phyloP scores from a whole-genome alignment of 2,113 vertebrate genomes.

The Petromus typicus region DNA sequence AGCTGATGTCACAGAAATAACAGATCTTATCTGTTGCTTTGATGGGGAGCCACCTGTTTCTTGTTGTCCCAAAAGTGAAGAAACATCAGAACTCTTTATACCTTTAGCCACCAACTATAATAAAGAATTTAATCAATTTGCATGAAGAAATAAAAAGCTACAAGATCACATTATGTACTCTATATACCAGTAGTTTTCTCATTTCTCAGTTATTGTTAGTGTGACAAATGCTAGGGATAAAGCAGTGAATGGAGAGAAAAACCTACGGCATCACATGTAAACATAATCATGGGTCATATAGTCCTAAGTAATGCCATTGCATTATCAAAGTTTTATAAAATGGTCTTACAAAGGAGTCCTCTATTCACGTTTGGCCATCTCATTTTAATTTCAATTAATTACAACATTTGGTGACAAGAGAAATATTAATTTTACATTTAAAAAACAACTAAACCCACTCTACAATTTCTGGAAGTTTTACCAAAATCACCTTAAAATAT shows the following conservation, averaged over 20 bases:
- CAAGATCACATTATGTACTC: not conserved
- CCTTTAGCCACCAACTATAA: constrained; percentile 91
- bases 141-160: constrained; percentile 19
- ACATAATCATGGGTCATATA: not conserved
- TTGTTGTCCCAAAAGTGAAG: constrained; percentile 79
- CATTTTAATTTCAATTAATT: constrained; percentile 39
- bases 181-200: not conserved
- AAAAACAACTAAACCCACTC: not conserved
- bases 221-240: not conserved
- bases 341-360: not conserved
- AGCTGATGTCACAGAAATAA: constrained; percentile 96
- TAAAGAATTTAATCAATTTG: constrained; percentile 35
- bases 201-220: not conserved
- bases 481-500: constrained; percentile 17
- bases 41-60: constrained; percentile 83
- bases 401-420: constrained; percentile 23
- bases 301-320: not conserved
- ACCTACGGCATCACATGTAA: not conserved
- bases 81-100: constrained; percentile 86
- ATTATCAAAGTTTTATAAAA: constrained; percentile 50
- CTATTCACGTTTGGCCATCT: not conserved
- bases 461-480: constrained; percentile 43
- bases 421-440: constrained; percentile 8
- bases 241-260: not conserved
- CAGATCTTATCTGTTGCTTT: constrained; percentile 85